Conservation (phyloP, 2,797 vertebrate genomes). For the Glossophaga mutica region DNA sequence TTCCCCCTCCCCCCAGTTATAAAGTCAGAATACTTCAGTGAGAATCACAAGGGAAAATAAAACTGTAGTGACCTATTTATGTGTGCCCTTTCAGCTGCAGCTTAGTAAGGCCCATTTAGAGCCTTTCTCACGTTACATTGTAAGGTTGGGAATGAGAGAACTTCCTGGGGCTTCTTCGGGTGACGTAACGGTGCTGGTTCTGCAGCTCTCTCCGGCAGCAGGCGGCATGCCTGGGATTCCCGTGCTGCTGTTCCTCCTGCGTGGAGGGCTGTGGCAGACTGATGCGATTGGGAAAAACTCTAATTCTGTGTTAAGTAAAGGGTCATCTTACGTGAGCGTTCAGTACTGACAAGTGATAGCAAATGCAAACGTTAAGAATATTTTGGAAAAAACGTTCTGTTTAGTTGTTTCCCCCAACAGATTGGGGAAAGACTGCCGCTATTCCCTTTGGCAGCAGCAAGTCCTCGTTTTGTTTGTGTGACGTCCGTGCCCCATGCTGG, state of each 20-base stretch:
- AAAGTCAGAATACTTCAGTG: not conserved
- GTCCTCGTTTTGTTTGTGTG: not conserved
- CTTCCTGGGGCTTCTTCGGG: not conserved
- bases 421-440: too few relatives aligned
- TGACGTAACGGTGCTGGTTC: not conserved
- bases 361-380: not conserved
- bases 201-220: not conserved
- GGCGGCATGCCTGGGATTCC: not conserved
- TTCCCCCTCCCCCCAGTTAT: not conserved
- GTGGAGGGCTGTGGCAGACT: not conserved
- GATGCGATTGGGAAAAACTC: not conserved
- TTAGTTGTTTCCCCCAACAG: not conserved
- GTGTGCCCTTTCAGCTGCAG: not conserved
- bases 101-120: not conserved
- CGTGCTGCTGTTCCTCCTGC: fast-evolving
- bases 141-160: not conserved
- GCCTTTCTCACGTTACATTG: not conserved
- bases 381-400: not conserved
- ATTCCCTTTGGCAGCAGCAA: not conserved
- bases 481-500: fast-evolving
- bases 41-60: not conserved
- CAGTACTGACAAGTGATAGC: not conserved
- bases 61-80: not conserved
- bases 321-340: not conserved
- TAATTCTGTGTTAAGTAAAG: not conserved